Evolutionary conservation across 2,797 vertebrate species (phyloP).

Genomic region (Meda fulgida): DNA sequence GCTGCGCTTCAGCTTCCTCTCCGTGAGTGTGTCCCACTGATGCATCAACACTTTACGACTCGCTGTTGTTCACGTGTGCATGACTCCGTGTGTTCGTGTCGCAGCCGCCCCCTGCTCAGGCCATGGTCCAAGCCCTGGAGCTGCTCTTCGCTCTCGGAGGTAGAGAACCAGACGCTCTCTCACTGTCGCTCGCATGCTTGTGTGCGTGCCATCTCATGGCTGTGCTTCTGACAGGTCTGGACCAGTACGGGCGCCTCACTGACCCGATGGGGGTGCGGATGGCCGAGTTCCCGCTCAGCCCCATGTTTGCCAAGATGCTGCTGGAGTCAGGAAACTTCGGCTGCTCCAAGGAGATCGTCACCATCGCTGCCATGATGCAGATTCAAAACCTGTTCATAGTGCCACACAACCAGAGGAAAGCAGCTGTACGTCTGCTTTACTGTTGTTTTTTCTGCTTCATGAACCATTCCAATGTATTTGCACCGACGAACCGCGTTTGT

Average conservation of each 20-base stretch:
- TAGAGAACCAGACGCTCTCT: slow-evolving; percentile 68
- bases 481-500: slow-evolving; percentile 25
- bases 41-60: too few relatives aligned
- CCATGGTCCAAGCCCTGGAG: slow-evolving; percentile 98
- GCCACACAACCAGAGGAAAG: slow-evolving; percentile 91
- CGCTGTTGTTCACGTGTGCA: too few relatives aligned
- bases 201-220: neutral
- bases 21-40: slow-evolving; percentile 67
- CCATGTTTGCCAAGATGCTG: slow-evolving; percentile 99
- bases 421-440: slow-evolving; percentile 82
- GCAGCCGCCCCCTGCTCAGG: slow-evolving; percentile 96
- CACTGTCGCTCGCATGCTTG: neutral
- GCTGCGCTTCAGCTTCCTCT: slow-evolving; percentile 96
- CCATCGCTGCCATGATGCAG: slow-evolving; percentile 99
- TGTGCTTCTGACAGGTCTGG: slow-evolving; percentile 82
- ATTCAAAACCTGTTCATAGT: slow-evolving; percentile 94
- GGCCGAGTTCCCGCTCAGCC: slow-evolving; percentile 97
- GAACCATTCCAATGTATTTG: neutral
- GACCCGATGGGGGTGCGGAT: slow-evolving; percentile 94
- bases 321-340: slow-evolving; percentile 96
- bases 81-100: slow-evolving; percentile 3
- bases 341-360: slow-evolving; percentile 96
- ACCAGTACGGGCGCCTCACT: slow-evolving; percentile 92
- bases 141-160: slow-evolving; percentile 96
- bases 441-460: neutral